A percentile compares a stretch with the other conserved stretches of the same genome.
phyloP scores from a whole-genome alignment of 2,797 vertebrate genomes.

The Peromyscus nudipes region DNA sequence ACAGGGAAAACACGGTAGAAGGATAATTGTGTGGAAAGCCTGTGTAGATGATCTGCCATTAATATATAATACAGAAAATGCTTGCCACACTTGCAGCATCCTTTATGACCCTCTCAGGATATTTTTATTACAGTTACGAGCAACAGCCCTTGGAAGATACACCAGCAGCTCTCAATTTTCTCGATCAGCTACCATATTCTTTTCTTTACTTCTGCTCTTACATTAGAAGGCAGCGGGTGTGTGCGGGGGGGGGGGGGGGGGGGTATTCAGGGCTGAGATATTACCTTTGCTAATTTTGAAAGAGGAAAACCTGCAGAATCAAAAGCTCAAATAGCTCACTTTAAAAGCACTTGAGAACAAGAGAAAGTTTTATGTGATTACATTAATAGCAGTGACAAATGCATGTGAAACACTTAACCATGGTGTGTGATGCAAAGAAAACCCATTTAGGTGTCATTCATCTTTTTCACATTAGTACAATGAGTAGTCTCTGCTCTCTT shows the following conservation, averaged over 20 bases:
- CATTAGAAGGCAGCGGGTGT: constrained; percentile 35
- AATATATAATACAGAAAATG: constrained; percentile 74
- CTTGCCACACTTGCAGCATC: constrained; percentile 12
- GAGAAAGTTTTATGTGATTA: constrained; percentile 81
- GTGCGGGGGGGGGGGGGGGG: not conserved
- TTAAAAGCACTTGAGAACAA: constrained; percentile 76
- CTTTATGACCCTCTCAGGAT: constrained; percentile 79
- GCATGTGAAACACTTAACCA: constrained; percentile 81
- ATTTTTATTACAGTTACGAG: constrained; percentile 81
- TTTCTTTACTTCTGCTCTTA: constrained; percentile 75
- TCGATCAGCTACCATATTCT: constrained; percentile 54
- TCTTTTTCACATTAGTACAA: constrained; percentile 78
- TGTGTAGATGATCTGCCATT: constrained; percentile 45
- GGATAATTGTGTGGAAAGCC: constrained; percentile 29
- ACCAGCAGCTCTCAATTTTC: constrained; percentile 67
- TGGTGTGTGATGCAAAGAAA: constrained; percentile 71
- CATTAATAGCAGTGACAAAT: constrained; percentile 83
- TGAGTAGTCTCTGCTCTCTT: constrained; percentile 67
- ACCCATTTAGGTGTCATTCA: constrained; percentile 79
- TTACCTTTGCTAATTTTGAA: constrained; percentile 81
- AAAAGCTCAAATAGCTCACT: constrained; percentile 77
- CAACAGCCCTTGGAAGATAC: constrained; percentile 66
- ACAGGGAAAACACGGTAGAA: not conserved
- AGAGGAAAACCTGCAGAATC: constrained; percentile 81
- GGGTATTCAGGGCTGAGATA: constrained; percentile 45